Evolutionary conservation across 2,888 invertebrate species (phyloP), one percentile per base, ranked within the genome.

Genomic region (Hyposoter didymator): DNA sequence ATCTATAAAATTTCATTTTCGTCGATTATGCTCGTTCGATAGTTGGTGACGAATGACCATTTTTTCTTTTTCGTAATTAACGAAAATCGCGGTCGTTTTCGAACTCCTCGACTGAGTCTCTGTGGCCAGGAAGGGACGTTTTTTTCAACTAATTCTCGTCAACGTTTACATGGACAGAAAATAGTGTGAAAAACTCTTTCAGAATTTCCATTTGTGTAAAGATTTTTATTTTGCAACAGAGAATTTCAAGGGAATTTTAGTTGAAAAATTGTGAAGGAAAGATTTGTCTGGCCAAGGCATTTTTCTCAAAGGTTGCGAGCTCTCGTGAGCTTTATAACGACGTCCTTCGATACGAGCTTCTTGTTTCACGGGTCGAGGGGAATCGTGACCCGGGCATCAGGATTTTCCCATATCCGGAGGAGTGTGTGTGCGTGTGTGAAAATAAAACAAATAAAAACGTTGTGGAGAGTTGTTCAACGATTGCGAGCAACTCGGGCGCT

Each of bases 261-360:
- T 28, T 28, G 28, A 28, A 28, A 28, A 28, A 28, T 28, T 28
- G 28, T 28, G 28, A 28, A 28, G 28, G 28, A 83, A 75, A 69
- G 52, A 45, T 67, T 47, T 55, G 72, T 78, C 62, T 66, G 84
- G 85, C 85, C 88, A 87, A 90, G 89, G 90, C 88, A 87, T 88
- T 88, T 89, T 89, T 88, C 45, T 64, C 43, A 69, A n/a, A 22
- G 66, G 70, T 67, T 64, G 73, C 45, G 67, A 62, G 32, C 78
- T 69, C 47, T 78, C 59, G 47, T 69, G 87, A 87, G 88, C 88
- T 89, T 87, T 90, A 90, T 93, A 93, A 93, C 91, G 91, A 93
- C 89, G 90, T 91, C 88, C 90, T 78, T 78, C 89, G 92, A 92
- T 91, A 90, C 90, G 88, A 89, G 91, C 90, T 92, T 93, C 93